phyloP scores from a whole-genome alignment of 2,888 invertebrate genomes.

The Caenorhabditis sp. region DNA sequence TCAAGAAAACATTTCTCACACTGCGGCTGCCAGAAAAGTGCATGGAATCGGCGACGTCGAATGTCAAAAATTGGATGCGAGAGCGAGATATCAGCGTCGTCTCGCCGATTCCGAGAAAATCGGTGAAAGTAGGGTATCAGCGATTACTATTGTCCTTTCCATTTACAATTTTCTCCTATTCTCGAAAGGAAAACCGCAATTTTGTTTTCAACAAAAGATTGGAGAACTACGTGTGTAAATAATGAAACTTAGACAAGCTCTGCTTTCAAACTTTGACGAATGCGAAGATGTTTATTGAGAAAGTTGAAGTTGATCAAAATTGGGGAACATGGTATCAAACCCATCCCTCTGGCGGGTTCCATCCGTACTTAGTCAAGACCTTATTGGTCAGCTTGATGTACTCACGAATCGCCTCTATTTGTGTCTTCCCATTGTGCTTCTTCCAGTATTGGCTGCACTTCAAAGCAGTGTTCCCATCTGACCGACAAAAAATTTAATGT shows the following conservation, averaged over 20 bases:
- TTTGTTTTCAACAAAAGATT: neutral
- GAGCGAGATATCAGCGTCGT: constrained; percentile 18
- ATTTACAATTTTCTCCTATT: constrained; percentile 22
- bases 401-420: constrained; percentile 72
- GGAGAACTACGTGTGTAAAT: too few species aligned
- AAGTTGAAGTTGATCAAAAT: too few species aligned
- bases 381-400: constrained; percentile 74
- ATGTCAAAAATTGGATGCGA: constrained; percentile 39
- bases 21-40: constrained; percentile 38
- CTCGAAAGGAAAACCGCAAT: constrained; percentile 30
- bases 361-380: constrained; percentile 75
- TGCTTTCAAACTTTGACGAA: too few species aligned
- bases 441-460: constrained; percentile 71
- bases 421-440: constrained; percentile 63
- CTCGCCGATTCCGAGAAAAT: constrained; percentile 31
- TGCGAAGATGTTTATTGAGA: too few species aligned
- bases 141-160: constrained; percentile 30
- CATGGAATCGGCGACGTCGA: constrained; percentile 30
- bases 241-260: too few species aligned
- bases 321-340: too few species aligned
- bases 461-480: constrained; percentile 68
- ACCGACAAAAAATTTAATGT: neutral
- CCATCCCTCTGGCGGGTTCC: constrained; percentile 78
- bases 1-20: constrained; percentile 46
- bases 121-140: constrained; percentile 58